These are phyloP conservation scores for Pandemis corylana DNA, from an alignment of 2,888 invertebrate species.

Conservation along the genomic window DNA sequence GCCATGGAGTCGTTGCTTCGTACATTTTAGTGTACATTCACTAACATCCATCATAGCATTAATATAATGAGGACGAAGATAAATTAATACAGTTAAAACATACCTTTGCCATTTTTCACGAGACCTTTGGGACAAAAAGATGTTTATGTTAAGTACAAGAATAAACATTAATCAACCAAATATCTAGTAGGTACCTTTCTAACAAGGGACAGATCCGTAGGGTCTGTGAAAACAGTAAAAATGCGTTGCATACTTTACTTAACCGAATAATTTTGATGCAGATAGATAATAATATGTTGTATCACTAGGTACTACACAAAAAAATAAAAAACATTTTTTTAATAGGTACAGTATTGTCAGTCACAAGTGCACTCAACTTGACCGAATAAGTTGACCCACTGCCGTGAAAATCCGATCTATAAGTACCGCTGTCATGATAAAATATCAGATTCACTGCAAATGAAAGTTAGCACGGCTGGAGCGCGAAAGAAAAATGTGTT, in stretches of 20 bases:
- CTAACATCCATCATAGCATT: slow-evolving; percentile 14
- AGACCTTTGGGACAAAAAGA: slow-evolving; percentile 58
- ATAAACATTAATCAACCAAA: neutral
- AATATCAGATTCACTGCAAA: slow-evolving; percentile 22
- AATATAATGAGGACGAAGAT: slow-evolving; percentile 21
- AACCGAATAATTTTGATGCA: no score
- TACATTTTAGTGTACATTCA: slow-evolving; percentile 19
- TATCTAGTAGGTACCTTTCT: neutral
- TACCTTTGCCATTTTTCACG: slow-evolving; percentile 56
- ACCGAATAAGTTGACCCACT: neutral
- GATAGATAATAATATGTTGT: no score
- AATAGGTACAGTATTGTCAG: no score
- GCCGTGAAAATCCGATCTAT: neutral
- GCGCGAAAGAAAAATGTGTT: slow-evolving; percentile 53
- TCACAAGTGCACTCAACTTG: neutral
- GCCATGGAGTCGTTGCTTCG: slow-evolving; percentile 48
- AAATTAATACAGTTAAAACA: slow-evolving; percentile 45
- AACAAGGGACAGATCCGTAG: neutral
- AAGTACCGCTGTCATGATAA: slow-evolving; percentile 7
- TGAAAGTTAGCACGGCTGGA: slow-evolving; percentile 33
- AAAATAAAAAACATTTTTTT: no score
- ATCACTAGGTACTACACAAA: no score
- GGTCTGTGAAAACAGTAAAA: no score
- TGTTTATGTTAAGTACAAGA: slow-evolving; percentile 32
- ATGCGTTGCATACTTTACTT: no score